Evolutionary conservation across 2,797 vertebrate species (phyloP).

Genomic region (Acrossocheilus fasciatus): DNA sequence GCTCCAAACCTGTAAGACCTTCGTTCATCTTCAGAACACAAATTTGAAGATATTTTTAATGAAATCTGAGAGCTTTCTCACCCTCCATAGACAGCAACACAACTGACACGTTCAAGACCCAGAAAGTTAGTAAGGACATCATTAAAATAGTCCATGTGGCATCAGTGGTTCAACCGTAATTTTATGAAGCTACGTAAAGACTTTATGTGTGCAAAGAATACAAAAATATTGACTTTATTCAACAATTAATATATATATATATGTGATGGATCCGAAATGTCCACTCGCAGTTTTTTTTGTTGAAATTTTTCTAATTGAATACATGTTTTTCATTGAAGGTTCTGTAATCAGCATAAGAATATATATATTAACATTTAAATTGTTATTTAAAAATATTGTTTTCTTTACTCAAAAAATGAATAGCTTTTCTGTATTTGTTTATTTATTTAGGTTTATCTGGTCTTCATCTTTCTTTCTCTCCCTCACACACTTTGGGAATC

Average conservation of each 20-base stretch:
- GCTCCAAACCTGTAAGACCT: background rate
- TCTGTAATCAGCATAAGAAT: background rate
- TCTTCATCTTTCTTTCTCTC: constrained; percentile 59
- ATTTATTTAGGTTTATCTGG: background rate
- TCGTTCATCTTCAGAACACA: background rate
- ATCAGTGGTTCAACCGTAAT: background rate
- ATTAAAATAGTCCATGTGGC: background rate
- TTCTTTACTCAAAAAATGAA: background rate
- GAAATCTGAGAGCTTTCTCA: background rate
- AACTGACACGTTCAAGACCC: background rate
- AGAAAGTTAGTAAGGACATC: background rate
- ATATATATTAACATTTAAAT: background rate
- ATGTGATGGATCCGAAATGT: background rate
- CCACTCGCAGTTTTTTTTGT: no score
- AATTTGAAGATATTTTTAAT: background rate
- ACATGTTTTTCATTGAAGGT: background rate
- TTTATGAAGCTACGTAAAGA: background rate
- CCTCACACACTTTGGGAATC: constrained; percentile 47
- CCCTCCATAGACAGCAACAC: background rate
- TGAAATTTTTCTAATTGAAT: background rate
- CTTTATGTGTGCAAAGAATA: background rate
- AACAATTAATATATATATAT: background rate
- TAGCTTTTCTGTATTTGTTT: background rate
- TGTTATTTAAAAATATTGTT: background rate
- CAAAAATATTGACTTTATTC: background rate